A percentile compares a stretch with the other conserved stretches of the same genome.
Conservation (phyloP, 2,888 invertebrate species). For the Meliscaeva auricollis region DNA sequence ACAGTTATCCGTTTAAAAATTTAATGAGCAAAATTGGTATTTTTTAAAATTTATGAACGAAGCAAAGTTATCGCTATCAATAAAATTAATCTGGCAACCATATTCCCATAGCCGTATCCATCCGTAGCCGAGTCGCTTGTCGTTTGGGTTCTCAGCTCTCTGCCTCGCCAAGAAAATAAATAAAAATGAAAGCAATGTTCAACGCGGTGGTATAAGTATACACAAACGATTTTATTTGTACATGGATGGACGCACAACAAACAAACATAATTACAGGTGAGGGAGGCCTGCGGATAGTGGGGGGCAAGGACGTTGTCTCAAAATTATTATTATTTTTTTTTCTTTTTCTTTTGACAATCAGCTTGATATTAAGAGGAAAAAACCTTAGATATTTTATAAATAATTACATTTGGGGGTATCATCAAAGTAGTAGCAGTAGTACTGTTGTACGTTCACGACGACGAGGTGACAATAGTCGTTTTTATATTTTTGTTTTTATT, state of each 20-base stretch:
- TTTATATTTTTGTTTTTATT: slow-evolving; percentile 60
- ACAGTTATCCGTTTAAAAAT: no score
- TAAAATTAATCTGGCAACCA: slow-evolving; percentile 10
- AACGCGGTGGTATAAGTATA: neutral
- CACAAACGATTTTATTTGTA: slow-evolving; percentile 56
- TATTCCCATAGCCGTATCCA: neutral
- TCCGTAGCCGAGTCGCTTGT: slow-evolving; percentile 21
- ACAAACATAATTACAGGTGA: slow-evolving; percentile 62
- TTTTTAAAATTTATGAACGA: no score
- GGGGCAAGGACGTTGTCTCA: slow-evolving; percentile 57
- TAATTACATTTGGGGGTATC: slow-evolving; percentile 57
- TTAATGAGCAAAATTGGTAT: no score
- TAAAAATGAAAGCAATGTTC: slow-evolving; percentile 58
- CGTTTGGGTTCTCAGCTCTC: slow-evolving; percentile 33
- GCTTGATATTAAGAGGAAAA: slow-evolving; percentile 34
- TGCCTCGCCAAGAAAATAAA: slow-evolving; percentile 66
- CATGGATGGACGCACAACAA: slow-evolving; percentile 60
- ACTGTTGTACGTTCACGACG: slow-evolving; percentile 18
- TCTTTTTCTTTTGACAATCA: slow-evolving; percentile 33
- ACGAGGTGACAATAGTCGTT: slow-evolving; percentile 34
- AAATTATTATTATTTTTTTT: slow-evolving; percentile 33
- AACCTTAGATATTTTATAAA: slow-evolving; percentile 61
- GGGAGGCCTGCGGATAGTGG: slow-evolving; percentile 34
- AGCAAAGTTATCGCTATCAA: no score
- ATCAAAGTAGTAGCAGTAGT: slow-evolving; percentile 17